Evolutionary conservation across 2,113 vertebrate genomes (phyloP).

Genomic region (Triplophysa tibetana): DNA sequence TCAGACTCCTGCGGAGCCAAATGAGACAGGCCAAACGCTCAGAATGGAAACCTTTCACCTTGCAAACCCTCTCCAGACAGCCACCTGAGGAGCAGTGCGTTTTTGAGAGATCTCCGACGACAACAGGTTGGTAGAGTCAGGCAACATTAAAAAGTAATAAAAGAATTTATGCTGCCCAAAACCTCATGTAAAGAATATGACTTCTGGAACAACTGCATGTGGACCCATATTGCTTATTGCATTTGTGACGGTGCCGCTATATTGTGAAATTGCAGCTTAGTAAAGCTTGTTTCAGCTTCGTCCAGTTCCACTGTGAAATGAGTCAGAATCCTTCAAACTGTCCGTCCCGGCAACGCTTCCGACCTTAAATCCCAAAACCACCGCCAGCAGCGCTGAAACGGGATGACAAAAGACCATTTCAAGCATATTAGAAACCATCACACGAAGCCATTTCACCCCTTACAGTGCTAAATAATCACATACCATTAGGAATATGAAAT

Average conservation of each 20-base stretch:
- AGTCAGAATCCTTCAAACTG: neutral
- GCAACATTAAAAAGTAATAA: slow-evolving; percentile 6
- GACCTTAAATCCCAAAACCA: slow-evolving; percentile 21
- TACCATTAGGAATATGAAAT: neutral
- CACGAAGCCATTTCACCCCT: neutral
- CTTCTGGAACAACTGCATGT: neutral
- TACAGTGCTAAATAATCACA: neutral
- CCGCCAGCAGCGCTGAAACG: neutral
- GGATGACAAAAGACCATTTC: neutral
- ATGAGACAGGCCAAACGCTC: neutral
- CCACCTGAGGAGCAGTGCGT: neutral
- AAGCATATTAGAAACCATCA: neutral
- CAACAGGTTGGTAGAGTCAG: slow-evolving; percentile 7
- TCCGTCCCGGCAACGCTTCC: neutral
- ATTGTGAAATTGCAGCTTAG: slow-evolving; percentile 31
- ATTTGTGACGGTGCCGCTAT: neutral
- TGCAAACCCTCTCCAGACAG: neutral
- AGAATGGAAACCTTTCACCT: slow-evolving; percentile 19
- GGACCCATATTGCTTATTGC: slow-evolving; percentile 18
- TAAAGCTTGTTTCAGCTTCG: slow-evolving; percentile 14
- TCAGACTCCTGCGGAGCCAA: slow-evolving; percentile 15
- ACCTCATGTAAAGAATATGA: neutral
- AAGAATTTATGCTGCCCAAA: neutral
- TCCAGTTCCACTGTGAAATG: slow-evolving; percentile 8
- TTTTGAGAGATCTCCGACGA: neutral